Evolutionary conservation across 1,140 invertebrate species (phyloP), one percentile per base, ranked within the genome.

Genomic region (Hypsibius dujardini): DNA sequence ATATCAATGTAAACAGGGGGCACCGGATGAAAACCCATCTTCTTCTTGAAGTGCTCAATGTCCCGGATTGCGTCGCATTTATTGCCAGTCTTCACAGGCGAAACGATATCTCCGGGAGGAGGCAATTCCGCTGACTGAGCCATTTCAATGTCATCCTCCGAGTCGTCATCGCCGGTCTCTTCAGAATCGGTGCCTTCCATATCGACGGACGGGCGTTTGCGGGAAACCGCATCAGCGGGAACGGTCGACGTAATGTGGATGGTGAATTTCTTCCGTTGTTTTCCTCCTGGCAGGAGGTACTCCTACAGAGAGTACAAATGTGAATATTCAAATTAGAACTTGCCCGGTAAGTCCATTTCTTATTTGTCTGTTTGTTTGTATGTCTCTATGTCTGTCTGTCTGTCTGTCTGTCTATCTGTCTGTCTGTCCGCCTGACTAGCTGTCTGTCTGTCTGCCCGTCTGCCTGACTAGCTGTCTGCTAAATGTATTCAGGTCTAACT

Each of bases 261-360:
- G 46, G 79, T 78, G 28, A 83, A 73, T 74, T 83, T 83, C 74
- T 80, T 80, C 42, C 82, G 74, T 62, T 76, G 74, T 2, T 78
- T 76, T n/a, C 80, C 80, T 74, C 78, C 77, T 71, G 74, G 67
- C 40, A 77, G 74, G 46, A 82, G 76, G 46, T 76, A 75, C 69
- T 78, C 78, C 80, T 80, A 71, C 70, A 62, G 70, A 69, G 73
- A 73, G 71, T 74, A 72, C 59, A 70, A 45, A 67, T 74, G 69
- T 70, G 56, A 45, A 2, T 14, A 28, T 69, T 15, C 73, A 72
- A 71, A 70, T 70, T 28, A 28, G 28, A 28, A 28, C 28, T 28
- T 28, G 28, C 28, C 28, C 28, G 28, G 28, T 28, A 28, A 28
- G 28, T 28, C 28, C 28, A 28, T 28, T 28, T 28, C 28, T 28